These are phyloP conservation scores for Apaloderma vittatum DNA, from an alignment of 2,113 vertebrate species.

Conservation along the genomic window DNA sequence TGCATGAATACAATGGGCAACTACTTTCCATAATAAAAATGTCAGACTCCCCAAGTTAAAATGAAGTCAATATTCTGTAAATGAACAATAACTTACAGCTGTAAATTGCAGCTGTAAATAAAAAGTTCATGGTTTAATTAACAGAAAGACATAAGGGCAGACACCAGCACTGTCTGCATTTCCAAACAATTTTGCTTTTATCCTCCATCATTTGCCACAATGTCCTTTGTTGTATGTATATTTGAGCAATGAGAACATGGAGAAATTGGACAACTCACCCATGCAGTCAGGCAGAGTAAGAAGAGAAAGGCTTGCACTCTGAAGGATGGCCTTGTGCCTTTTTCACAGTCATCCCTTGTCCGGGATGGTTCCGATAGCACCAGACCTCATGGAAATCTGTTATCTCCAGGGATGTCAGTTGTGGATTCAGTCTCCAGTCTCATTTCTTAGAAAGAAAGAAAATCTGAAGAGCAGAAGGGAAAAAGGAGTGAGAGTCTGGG, in stretches of 20 bases:
- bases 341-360: not conserved
- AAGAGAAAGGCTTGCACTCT: not conserved
- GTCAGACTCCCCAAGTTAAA: not conserved
- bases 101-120: not conserved
- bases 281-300: not conserved
- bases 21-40: not conserved
- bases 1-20: not conserved
- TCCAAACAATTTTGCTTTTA: not conserved
- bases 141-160: not conserved
- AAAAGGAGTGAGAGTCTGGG: not conserved
- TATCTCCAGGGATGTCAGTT: not conserved
- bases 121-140: not conserved
- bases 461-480: not conserved
- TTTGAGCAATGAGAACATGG: not conserved
- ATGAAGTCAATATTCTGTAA: not conserved
- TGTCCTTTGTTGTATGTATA: not conserved
- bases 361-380: not conserved
- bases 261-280: not conserved
- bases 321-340: not conserved
- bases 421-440: not conserved
- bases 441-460: not conserved
- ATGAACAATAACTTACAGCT: not conserved
- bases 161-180: not conserved
- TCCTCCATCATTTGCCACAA: not conserved
- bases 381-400: not conserved